These are phyloP conservation scores for Hylaeus anthracinus DNA, from an alignment of 1,140 invertebrate genomes.

Conservation along the genomic window DNA sequence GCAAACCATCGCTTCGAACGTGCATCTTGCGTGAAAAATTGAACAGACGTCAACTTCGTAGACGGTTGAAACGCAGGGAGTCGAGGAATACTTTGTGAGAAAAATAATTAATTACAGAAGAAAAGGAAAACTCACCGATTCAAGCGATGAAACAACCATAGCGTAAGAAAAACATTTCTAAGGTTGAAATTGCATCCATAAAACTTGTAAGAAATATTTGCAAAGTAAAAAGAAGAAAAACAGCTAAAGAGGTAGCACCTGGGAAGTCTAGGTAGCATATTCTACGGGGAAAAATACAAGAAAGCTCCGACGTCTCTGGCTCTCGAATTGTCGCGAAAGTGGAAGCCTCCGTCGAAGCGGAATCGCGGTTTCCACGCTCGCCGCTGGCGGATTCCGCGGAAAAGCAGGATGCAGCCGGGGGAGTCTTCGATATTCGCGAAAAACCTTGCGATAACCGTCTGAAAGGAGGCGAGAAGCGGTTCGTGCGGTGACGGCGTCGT, in stretches of 20 bases:
- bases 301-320: too few species aligned
- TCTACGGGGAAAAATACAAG: too few species aligned
- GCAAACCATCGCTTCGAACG: neutral
- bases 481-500: slow-evolving; percentile 13
- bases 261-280: too few species aligned
- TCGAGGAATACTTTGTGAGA: neutral
- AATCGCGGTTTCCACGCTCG: slow-evolving; percentile 32
- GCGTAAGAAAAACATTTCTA: too few species aligned
- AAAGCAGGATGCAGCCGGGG: neutral
- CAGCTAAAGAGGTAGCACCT: too few species aligned
- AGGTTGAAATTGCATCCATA: too few species aligned
- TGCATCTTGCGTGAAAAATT: slow-evolving; percentile 3
- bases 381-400: neutral
- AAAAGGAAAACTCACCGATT: too few species aligned
- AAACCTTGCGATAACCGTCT: slow-evolving; percentile 6
- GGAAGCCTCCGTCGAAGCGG: slow-evolving; percentile 6
- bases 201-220: too few species aligned
- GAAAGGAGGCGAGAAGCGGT: slow-evolving; percentile 14
- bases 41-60: neutral
- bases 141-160: too few species aligned
- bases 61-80: neutral
- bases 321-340: neutral
- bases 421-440: slow-evolving; percentile 28
- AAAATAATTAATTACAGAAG: too few species aligned
- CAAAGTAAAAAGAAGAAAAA: too few species aligned